Base-by-base conservation (phyloP, 2,113 vertebrate genomes). In the Pelodiscus sinensis region DNA sequence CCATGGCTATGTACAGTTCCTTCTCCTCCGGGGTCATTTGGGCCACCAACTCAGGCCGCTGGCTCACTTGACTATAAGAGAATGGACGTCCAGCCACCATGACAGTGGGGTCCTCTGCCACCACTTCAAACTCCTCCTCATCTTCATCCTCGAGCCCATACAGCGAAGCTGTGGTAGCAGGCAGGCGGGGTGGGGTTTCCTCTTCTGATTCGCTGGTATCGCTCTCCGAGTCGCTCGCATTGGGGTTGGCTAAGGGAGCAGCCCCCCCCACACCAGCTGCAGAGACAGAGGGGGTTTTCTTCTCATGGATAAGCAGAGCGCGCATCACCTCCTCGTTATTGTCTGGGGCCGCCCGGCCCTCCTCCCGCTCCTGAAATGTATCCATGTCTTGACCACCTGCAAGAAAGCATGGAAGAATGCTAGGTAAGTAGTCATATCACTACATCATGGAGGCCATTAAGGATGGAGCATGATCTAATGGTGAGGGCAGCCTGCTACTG, bases 281-380 rank as follows among this genome's bases (percentile, higher is more conserved):
- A 2, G 97, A 84, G 5, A 97, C 96, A 0, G 97, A 98, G 2
- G 98, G 93, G 0, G 97, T 98, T 90, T 99, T 99, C 97, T 99
- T 99, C 97, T 99, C 99, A 0, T 99, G 99, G 96, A 99, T 99
- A 60, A 99, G 99, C 65, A 99, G 98, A 2, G 99, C 99, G 2
- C 98, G 98, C 99, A 99, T 99, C 95, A 99, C 99, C 90, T 99
- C 99, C 95, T 99, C 99, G 0, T 99, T 99, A 86, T 99, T 99
- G 82, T 99, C 99, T 85, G 97, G 97, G 35, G 95, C 94, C 1
- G 90, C 65, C 1, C 97, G 97, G 65, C 98, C 92, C 44, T 98
- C 98, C 50, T 98, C 98, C 2, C 85, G 97, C 11, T 98, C 97
- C 81, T 98, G 98, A 35, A 97, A 98, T 1, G 97, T 94, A 6